Conservation (phyloP, 2,797 vertebrate species). For the Crocidura indochinensis region DNA sequence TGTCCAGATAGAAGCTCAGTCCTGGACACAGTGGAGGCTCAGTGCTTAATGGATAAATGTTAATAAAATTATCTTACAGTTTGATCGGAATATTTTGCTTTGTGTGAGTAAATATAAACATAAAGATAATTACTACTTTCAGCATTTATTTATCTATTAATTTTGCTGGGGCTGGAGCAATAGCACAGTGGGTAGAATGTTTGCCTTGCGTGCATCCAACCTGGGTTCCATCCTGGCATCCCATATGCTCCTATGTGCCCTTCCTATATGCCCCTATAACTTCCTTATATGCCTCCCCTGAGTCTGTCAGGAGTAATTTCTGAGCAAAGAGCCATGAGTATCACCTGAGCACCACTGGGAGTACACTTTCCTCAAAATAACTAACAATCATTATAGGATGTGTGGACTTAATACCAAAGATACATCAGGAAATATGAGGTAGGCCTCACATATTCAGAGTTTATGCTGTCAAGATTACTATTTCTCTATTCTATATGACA, state of each 20-base stretch:
- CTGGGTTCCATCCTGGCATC: no score
- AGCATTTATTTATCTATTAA: background rate
- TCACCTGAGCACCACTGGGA: no score
- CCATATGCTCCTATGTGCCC: no score
- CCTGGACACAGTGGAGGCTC: background rate
- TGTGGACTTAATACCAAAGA: background rate
- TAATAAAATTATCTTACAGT: background rate
- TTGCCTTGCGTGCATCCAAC: no score
- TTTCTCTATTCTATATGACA: background rate
- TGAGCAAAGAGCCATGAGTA: no score
- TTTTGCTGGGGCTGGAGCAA: no score
- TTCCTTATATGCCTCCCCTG: no score
- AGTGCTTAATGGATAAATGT: background rate
- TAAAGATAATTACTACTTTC: background rate
- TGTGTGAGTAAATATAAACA: background rate
- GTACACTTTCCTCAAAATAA: no score
- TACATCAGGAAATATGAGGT: rapidly evolving
- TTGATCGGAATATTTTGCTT: constrained; percentile 25
- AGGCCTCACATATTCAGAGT: background rate
- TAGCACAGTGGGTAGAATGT: no score
- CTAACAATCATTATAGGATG: background rate
- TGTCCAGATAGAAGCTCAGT: background rate
- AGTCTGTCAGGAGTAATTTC: no score
- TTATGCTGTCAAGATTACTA: no score
- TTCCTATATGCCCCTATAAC: no score